Percentiles rank a stretch among this genome's conserved stretches.
Evolutionary conservation across 2,113 vertebrate genomes (phyloP).

Genomic region (Chrysochloris asiatica): DNA sequence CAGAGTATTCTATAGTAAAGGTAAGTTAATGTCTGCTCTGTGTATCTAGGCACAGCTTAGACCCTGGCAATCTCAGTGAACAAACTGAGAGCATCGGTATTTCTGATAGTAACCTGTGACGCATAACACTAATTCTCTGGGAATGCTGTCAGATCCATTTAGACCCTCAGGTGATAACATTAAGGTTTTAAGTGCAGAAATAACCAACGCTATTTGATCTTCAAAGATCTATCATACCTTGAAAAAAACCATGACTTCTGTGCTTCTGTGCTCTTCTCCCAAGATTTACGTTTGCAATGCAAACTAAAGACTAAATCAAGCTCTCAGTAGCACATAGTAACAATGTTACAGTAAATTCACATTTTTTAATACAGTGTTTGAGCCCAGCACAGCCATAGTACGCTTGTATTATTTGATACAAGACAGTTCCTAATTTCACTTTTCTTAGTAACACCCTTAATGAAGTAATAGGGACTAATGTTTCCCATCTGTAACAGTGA

Average conservation of each 20-base stretch:
- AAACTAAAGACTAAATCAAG: conserved; percentile 80
- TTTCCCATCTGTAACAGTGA: neutral
- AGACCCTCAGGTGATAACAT: conserved; percentile 72
- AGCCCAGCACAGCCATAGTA: neutral
- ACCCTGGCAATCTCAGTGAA: conserved; percentile 59
- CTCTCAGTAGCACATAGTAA: conserved; percentile 69
- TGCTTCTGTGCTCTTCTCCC: conserved; percentile 70
- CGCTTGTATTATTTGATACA: neutral
- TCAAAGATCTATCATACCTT: conserved; percentile 75
- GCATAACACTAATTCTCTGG: conserved; percentile 57
- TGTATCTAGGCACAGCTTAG: conserved; percentile 70
- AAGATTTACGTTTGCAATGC: conserved; percentile 81
- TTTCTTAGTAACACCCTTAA: conserved; percentile 6
- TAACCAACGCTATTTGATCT: conserved; percentile 81
- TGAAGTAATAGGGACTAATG: neutral
- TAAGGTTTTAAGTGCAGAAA: conserved; percentile 74
- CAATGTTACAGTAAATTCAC: conserved; percentile 31
- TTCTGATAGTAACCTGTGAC: conserved; percentile 66
- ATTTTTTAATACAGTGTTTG: conserved; percentile 40
- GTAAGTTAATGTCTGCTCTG: conserved; percentile 53
- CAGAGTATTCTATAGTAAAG: conserved; percentile 71
- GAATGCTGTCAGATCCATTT: conserved; percentile 61
- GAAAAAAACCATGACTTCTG: conserved; percentile 77
- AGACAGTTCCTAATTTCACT: conserved; percentile 18
- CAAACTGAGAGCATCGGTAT: conserved; percentile 51